These are phyloP conservation scores for Parotia lawesii DNA, from an alignment of 2,113 vertebrate genomes.

Conservation along the genomic window DNA sequence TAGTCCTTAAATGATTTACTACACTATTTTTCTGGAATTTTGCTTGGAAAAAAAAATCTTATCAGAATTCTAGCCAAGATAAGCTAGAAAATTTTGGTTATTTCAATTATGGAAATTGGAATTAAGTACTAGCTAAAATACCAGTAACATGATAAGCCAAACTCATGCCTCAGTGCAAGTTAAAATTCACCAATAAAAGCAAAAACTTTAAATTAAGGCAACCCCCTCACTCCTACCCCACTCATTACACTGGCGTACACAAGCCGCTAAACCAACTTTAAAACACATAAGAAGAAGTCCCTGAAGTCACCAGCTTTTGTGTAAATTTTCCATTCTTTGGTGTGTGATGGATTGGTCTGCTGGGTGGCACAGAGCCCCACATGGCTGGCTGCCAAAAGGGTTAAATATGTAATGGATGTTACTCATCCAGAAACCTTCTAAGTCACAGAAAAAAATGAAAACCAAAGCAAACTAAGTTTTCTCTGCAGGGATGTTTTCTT, in stretches of 20 bases:
- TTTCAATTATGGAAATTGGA: background rate
- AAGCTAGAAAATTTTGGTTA: background rate
- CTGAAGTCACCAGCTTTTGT: background rate
- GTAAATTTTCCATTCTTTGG: background rate
- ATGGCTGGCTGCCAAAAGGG: background rate
- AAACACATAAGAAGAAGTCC: background rate
- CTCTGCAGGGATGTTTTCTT: background rate
- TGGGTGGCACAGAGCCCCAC: background rate
- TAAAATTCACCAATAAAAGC: background rate
- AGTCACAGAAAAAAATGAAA: background rate
- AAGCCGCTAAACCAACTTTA: background rate
- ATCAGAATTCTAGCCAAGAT: background rate
- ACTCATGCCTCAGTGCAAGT: background rate
- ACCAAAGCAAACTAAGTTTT: background rate
- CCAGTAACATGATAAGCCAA: background rate
- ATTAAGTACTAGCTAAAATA: background rate
- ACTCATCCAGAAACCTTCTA: background rate
- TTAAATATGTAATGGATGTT: background rate
- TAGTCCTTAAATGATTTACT: background rate
- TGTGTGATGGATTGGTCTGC: background rate
- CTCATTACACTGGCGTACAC: background rate
- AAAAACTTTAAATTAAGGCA: background rate
- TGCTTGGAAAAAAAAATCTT: background rate
- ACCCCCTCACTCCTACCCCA: accelerated
- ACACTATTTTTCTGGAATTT: background rate